Conservation (phyloP, 2,888 invertebrate genomes). For the Melinaea menophilus region DNA sequence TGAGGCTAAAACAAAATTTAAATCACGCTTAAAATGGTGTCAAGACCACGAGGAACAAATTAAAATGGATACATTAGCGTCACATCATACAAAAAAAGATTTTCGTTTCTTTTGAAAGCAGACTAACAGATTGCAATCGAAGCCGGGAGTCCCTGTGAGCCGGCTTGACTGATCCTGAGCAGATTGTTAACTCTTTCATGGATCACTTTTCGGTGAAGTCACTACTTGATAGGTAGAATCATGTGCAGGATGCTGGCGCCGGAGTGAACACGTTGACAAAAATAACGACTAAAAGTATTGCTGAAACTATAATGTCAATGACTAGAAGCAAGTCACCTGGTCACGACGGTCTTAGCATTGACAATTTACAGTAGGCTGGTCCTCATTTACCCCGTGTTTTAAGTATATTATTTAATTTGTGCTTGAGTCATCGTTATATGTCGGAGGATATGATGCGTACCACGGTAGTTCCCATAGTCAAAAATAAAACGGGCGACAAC, state of each 20-base stretch:
- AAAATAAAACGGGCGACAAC: slow-evolving; percentile 19
- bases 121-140: background rate
- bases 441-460: slow-evolving; percentile 19
- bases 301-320: too few species aligned
- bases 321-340: slow-evolving; percentile 11
- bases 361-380: background rate
- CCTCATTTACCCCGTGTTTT: slow-evolving; percentile 28
- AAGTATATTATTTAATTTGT: slow-evolving; percentile 20
- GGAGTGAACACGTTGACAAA: too few species aligned
- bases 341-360: slow-evolving; percentile 2
- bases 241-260: too few species aligned
- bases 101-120: too few species aligned
- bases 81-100: too few species aligned
- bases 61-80: slow-evolving; percentile 16
- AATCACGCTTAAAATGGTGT: slow-evolving; percentile 23
- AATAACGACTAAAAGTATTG: too few species aligned
- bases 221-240: background rate
- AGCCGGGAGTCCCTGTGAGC: slow-evolving; percentile 23
- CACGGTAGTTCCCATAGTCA: slow-evolving; percentile 24
- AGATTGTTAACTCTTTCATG: slow-evolving; percentile 22
- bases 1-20: slow-evolving; percentile 12
- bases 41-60: slow-evolving; percentile 14
- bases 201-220: slow-evolving; percentile 21
- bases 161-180: slow-evolving; percentile 16
- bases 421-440: slow-evolving; percentile 13